Evolutionary conservation across 2,113 vertebrate genomes (phyloP), one percentile per base, ranked within the genome.

Genomic region (Columba livia): DNA sequence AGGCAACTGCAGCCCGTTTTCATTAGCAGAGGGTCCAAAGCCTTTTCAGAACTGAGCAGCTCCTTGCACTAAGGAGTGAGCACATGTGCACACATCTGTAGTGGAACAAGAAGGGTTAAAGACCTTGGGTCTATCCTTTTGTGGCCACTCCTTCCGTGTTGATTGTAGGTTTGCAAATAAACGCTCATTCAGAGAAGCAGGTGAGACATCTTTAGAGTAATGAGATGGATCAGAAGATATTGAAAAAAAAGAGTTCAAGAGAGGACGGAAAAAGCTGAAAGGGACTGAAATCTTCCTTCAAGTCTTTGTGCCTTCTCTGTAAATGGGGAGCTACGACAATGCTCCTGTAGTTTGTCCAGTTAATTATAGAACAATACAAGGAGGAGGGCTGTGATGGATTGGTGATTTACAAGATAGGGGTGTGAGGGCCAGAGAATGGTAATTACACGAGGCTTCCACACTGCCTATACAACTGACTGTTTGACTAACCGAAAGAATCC

Each of bases 331-430:
- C 79, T 87, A 82, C 13, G 71, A 94, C 95, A 97, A 97, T 96
- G 81, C 88, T 94, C 67, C 71, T 91, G 92, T 77, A 88, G 93
- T 97, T 98, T 98, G 97, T 95, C 92, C 93, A 97, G 98, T 98
- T 98, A 97, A 97, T 98, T 97, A 96, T 80, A 96, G 98, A 97
- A 98, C 98, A 98, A 98, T 98, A 97, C 85, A 3, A 97, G 97
- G 97, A 94, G 83, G 71, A 96, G 53, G 73, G 96, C 96, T 79
- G 87, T 99, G 98, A 99, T 98, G 97, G 98, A 99, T 99, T 96
- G 97, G 94, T 79, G 96, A 97, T 98, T 97, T 97, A 98, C 98
- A 96, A 98, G 98, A 97, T 98, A 98, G 97, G 97, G 94, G 93
- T 97, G 85, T 60, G 85, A 98, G 98, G 97, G 97, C 57, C 92